These are phyloP conservation scores for Nothura maculosa DNA, from an alignment of 2,797 vertebrate genomes.

Conservation along the genomic window DNA sequence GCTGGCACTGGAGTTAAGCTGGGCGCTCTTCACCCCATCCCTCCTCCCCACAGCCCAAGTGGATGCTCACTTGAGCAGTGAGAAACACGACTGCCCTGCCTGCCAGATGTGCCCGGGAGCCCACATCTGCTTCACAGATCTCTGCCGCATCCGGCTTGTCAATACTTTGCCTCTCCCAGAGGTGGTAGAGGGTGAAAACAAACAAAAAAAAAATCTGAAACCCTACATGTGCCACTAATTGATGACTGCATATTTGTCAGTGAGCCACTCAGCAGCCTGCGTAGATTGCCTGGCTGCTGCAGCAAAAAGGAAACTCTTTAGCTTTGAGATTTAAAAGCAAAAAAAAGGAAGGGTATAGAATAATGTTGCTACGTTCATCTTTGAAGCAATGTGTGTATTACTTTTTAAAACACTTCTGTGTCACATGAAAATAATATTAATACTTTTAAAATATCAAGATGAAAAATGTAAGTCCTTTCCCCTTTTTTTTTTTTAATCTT, in stretches of 20 bases:
- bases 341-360: slow-evolving; percentile 29
- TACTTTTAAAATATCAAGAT: slow-evolving; percentile 77
- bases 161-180: background rate
- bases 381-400: slow-evolving; percentile 68
- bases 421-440: slow-evolving; percentile 76
- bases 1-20: slow-evolving; percentile 47
- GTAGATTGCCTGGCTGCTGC: slow-evolving; percentile 20
- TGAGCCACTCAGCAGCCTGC: slow-evolving; percentile 27
- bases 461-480: slow-evolving; percentile 78
- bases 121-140: slow-evolving; percentile 43
- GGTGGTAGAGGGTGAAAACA: background rate
- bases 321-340: slow-evolving; percentile 45
- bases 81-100: slow-evolving; percentile 31
- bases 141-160: slow-evolving; percentile 16
- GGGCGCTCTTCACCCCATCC: slow-evolving; percentile 31
- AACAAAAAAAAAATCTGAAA: background rate
- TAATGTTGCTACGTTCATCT: slow-evolving; percentile 46
- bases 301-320: slow-evolving; percentile 35
- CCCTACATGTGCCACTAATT: background rate
- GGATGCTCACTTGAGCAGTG: slow-evolving; percentile 51
- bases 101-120: slow-evolving; percentile 26
- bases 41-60: slow-evolving; percentile 10
- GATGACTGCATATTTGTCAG: slow-evolving; percentile 9
- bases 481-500: slow-evolving; percentile 72
- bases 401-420: slow-evolving; percentile 66